phyloP scores from a whole-genome alignment of 2,113 vertebrate genomes.

The Apteryx owenii region DNA sequence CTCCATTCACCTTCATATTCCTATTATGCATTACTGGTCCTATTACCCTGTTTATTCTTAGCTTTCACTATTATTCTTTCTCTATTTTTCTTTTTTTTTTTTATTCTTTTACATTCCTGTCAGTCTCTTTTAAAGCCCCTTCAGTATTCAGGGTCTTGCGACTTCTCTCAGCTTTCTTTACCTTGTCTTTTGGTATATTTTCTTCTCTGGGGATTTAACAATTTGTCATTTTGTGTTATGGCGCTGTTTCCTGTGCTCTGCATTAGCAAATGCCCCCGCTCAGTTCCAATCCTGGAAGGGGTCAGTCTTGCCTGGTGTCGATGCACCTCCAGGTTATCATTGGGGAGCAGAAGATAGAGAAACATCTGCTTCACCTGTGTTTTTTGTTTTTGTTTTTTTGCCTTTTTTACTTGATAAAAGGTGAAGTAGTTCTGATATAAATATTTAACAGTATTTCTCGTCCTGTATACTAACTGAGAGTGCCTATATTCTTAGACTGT shows the following conservation, averaged over 20 bases:
- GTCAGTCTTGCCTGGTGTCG: background rate
- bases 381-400: background rate
- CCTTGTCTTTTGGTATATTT: background rate
- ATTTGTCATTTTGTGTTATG: background rate
- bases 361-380: background rate
- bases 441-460: background rate
- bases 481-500: background rate
- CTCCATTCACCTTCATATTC: background rate
- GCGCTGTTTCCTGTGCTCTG: background rate
- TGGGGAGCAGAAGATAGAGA: background rate
- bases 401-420: rapidly evolving
- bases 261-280: background rate
- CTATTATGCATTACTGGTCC: background rate
- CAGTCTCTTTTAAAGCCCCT: background rate
- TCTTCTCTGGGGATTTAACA: background rate
- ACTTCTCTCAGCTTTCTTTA: background rate
- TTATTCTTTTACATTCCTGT: background rate
- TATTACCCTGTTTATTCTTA: background rate
- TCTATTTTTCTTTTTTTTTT: background rate
- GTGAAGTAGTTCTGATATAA: background rate
- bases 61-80: background rate
- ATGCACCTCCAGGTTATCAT: background rate
- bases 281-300: background rate
- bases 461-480: background rate
- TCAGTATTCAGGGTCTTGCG: background rate